Conservation (phyloP, 2,888 invertebrate species). For the Mesoligia furuncula region DNA sequence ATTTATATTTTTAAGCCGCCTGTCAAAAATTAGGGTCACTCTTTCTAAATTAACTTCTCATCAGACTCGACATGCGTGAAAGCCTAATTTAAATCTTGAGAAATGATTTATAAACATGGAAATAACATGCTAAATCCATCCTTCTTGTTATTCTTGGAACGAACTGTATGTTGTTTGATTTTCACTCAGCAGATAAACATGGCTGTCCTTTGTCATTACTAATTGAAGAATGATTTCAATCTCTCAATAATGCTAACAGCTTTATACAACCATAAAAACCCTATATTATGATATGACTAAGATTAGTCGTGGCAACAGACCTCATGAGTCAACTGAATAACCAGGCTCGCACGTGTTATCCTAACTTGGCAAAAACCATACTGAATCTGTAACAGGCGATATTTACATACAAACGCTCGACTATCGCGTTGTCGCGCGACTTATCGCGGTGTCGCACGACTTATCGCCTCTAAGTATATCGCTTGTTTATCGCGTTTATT, state of each 20-base stretch:
- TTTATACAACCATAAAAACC: constrained; percentile 41
- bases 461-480: constrained; percentile 59
- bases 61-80: constrained; percentile 40
- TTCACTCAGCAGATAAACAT: constrained; percentile 51
- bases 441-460: constrained; percentile 60
- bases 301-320: constrained; percentile 49
- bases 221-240: constrained; percentile 51
- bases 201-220: constrained; percentile 47
- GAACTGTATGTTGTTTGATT: constrained; percentile 43
- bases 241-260: constrained; percentile 44
- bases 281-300: constrained; percentile 56
- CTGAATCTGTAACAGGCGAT: constrained; percentile 57
- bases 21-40: constrained; percentile 60
- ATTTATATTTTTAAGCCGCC: constrained; percentile 46
- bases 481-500: constrained; percentile 66
- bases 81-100: constrained; percentile 36
- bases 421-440: constrained; percentile 56
- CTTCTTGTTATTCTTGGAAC: constrained; percentile 39
- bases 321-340: constrained; percentile 62
- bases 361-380: constrained; percentile 65
- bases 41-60: constrained; percentile 55
- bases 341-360: constrained; percentile 65
- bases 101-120: constrained; percentile 46
- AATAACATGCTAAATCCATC: constrained; percentile 35
- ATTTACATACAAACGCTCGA: constrained; percentile 69